Evolutionary conservation across 2,888 invertebrate species (phyloP).

Genomic region (Sarcophaga rosellei): DNA sequence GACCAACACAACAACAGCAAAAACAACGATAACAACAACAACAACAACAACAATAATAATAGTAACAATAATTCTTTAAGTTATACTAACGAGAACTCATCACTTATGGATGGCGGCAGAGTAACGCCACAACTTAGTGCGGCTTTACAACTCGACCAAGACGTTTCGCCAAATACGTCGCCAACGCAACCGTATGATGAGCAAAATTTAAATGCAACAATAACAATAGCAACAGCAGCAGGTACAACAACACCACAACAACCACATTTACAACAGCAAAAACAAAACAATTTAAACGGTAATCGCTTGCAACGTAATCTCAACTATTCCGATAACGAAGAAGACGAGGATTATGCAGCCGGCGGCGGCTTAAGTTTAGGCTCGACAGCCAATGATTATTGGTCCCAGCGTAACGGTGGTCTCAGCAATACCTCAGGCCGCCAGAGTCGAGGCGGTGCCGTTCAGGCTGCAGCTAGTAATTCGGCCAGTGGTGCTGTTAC

Average conservation of each 20-base stretch:
- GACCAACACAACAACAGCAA: conserved; percentile 60
- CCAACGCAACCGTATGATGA: conserved; percentile 70
- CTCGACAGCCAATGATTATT: conserved; percentile 70
- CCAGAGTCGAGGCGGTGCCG: conserved; percentile 56
- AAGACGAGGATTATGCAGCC: conserved; percentile 74
- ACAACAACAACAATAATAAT: conserved; percentile 40
- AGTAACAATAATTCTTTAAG: conserved; percentile 9
- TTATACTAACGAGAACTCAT: conserved; percentile 70
- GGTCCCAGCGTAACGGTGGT: conserved; percentile 76
- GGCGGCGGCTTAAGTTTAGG: conserved; percentile 68
- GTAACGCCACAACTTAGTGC: conserved; percentile 79
- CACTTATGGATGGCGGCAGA: conserved; percentile 76
- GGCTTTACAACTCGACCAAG: conserved; percentile 78
- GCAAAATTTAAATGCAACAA: conserved; percentile 69
- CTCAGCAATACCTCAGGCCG: conserved; percentile 63
- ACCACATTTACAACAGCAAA: conserved; percentile 70
- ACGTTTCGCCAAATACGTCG: conserved; percentile 75
- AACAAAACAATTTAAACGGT: conserved; percentile 65
- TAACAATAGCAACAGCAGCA: conserved; percentile 64
- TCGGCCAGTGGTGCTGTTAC: conserved; percentile 70
- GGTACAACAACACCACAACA: conserved; percentile 56
- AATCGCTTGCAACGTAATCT: conserved; percentile 71
- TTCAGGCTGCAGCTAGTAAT: neutral
- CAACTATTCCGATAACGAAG: conserved; percentile 73
- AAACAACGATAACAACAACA: neutral